Evolutionary conservation across 2,797 vertebrate species (phyloP).

Genomic region (Pangasius macronema): DNA sequence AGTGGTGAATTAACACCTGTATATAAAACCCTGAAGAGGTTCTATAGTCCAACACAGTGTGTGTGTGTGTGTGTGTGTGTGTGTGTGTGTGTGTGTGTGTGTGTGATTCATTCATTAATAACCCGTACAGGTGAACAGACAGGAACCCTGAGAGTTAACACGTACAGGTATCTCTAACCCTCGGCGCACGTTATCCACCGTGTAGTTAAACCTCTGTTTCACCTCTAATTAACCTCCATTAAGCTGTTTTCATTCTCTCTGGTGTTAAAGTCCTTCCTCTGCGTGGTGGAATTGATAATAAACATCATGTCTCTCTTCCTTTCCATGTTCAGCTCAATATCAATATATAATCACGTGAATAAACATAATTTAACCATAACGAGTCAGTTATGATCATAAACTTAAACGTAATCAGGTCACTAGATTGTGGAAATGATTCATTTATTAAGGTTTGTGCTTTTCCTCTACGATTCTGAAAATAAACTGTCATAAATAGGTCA

Average conservation of each 20-base stretch:
- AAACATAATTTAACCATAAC: background rate
- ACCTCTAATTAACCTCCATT: background rate
- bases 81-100: background rate
- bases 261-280: background rate
- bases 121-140: background rate
- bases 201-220: background rate
- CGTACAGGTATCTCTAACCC: background rate
- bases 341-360: too few relatives aligned
- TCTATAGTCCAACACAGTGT: background rate
- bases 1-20: background rate
- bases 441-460: background rate
- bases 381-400: background rate
- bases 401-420: background rate
- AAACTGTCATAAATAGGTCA: background rate
- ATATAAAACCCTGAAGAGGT: background rate
- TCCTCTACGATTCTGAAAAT: too few relatives aligned
- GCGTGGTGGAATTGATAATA: background rate
- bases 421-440: background rate
- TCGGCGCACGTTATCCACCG: background rate
- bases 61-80: background rate
- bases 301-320: background rate
- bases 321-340: background rate
- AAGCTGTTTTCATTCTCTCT: background rate
- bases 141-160: background rate
- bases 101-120: background rate